Evolutionary conservation across 2,113 vertebrate genomes (phyloP), one percentile per base, ranked within the genome.

Genomic region (Hymenochirus boettgeri): DNA sequence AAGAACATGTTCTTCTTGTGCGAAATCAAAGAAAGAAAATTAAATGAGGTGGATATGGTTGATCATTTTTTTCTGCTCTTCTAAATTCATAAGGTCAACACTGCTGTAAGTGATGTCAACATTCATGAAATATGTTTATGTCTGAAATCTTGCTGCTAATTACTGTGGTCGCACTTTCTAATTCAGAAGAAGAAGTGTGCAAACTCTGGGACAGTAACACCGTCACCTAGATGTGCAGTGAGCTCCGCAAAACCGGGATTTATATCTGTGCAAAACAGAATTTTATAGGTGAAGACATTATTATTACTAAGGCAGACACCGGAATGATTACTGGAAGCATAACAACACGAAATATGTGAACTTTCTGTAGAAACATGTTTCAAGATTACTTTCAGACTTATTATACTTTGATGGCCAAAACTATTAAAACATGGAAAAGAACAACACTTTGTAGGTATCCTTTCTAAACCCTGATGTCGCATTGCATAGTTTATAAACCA

Each of bases 151-250:
- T 73, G 39, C 72, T 72, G 81, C 82, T 89, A 88, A 88, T 88
- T 81, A 81, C 81, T 86, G 76, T 77, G 82, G 85, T 88, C 87
- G 85, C 88, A 88, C 83, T 84, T 86, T 80, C 83, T 81, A 78
- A 85, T 79, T 73, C 85, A 83, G 77, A 78, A 75, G 80, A 70
- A 71, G 79, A 73, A 60, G 74, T 82, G 72, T 72, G 76, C 71
- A 42, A 74, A 73, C 69, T 72, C 83, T 78, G 78, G 77, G 61
- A 76, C 82, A 69, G 78, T 80, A 80, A 76, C 50, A 77, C 83
- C 83, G 87, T 85, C 83, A 77, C 70, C 75, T n/a, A 69, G 80
- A 70, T 77, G 74, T 76, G 79, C 74, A 76, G 73, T 19, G 31
- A 75, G 80, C 83, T 82, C 87, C 81, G 63, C 67, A 72, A 72